phyloP scores from a whole-genome alignment of 2,797 vertebrate species.

The Typhlichthys subterraneus region DNA sequence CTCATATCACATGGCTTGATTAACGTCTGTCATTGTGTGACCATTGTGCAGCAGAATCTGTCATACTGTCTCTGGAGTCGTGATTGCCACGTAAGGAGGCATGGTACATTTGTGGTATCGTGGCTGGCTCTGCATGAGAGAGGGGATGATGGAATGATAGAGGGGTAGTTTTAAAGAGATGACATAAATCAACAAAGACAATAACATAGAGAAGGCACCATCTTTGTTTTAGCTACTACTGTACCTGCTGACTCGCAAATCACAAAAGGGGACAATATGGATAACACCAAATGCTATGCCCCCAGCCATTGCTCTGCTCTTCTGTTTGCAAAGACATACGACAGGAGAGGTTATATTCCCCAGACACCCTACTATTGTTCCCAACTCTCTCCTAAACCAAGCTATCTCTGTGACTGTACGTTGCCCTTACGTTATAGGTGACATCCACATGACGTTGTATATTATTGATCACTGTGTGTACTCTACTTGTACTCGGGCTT shows the following conservation, averaged over 20 bases:
- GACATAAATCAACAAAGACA: slow-evolving; percentile 30
- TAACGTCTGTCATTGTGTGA: slow-evolving; percentile 33
- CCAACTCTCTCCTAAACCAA: slow-evolving; percentile 32
- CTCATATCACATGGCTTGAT: too few species aligned
- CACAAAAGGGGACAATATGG: slow-evolving; percentile 55
- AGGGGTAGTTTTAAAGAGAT: background rate
- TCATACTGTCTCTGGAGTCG: slow-evolving; percentile 58
- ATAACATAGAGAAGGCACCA: slow-evolving; percentile 32
- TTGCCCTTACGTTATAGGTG: too few species aligned
- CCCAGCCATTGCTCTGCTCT: slow-evolving; percentile 44
- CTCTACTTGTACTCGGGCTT: too few species aligned
- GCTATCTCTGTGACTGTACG: slow-evolving; percentile 16
- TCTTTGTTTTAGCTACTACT: slow-evolving; percentile 23
- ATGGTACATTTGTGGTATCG: background rate
- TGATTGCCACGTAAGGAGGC: slow-evolving; percentile 40
- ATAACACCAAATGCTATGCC: slow-evolving; percentile 47
- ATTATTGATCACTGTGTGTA: too few species aligned
- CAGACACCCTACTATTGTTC: slow-evolving; percentile 38
- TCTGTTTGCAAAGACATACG: slow-evolving; percentile 51
- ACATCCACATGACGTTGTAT: too few species aligned
- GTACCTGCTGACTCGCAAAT: slow-evolving; percentile 48
- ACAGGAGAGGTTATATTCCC: slow-evolving; percentile 60
- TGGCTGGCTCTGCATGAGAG: slow-evolving; percentile 1
- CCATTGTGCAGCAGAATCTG: too few species aligned
- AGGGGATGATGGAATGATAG: background rate